Conservation (phyloP, 2,888 invertebrate species). For the Eristalis pertinax region DNA sequence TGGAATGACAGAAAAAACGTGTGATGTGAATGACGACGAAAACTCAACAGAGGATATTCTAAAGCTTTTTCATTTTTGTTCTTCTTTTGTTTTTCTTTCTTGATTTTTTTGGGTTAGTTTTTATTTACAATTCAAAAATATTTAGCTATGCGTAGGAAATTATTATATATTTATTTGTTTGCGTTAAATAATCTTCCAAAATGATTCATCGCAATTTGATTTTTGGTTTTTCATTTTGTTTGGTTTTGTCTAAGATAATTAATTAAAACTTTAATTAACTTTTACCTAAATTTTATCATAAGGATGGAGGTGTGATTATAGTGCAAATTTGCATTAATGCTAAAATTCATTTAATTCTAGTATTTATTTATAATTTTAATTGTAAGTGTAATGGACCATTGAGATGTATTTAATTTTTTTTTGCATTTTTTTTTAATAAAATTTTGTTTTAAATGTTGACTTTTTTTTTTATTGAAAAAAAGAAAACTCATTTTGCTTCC, state of each 20-base stretch:
- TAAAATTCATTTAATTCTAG: slow-evolving; percentile 67
- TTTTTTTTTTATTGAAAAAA: slow-evolving; percentile 3
- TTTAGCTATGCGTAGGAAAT: slow-evolving; percentile 52
- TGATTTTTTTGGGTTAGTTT: slow-evolving; percentile 56
- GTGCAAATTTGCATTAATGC: slow-evolving; percentile 70
- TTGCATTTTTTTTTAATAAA: neutral
- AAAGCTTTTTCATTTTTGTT: slow-evolving; percentile 61
- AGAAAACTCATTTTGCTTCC: neutral
- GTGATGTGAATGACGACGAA: slow-evolving; percentile 14
- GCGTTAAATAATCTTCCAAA: slow-evolving; percentile 43
- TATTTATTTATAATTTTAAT: slow-evolving; percentile 47
- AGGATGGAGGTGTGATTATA: slow-evolving; percentile 75
- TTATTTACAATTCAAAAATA: slow-evolving; percentile 64
- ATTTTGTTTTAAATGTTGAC: neutral
- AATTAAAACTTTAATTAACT: slow-evolving; percentile 63
- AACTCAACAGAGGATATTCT: slow-evolving; percentile 37
- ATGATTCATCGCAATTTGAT: slow-evolving; percentile 73
- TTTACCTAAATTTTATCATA: slow-evolving; percentile 76
- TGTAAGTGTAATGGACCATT: slow-evolving; percentile 73
- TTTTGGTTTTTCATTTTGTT: slow-evolving; percentile 49
- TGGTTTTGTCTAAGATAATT: slow-evolving; percentile 31
- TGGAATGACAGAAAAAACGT: slow-evolving; percentile 29
- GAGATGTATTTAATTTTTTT: slow-evolving; percentile 69
- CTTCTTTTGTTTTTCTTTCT: neutral
- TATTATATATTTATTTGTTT: neutral